These are phyloP conservation scores for Scaptomyza parva DNA, from an alignment of 2,888 invertebrate genomes.

Conservation along the genomic window DNA sequence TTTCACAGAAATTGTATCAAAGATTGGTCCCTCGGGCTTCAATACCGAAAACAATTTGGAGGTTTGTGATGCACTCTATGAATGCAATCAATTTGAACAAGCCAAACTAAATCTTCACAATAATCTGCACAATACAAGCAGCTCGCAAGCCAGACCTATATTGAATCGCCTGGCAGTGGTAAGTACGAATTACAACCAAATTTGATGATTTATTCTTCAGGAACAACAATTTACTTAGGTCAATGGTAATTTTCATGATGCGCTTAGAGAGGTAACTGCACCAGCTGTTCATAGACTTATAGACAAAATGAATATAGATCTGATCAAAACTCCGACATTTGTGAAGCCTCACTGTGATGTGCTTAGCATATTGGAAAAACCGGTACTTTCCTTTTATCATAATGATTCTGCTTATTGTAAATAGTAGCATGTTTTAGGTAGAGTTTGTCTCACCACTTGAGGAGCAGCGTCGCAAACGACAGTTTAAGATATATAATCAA, in stretches of 20 bases:
- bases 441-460: slow-evolving; percentile 75
- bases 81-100: slow-evolving; percentile 80
- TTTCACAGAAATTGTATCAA: slow-evolving; percentile 33
- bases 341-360: slow-evolving; percentile 78
- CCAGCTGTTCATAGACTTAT: slow-evolving; percentile 64
- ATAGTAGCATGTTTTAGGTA: slow-evolving; percentile 51
- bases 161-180: slow-evolving; percentile 72
- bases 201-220: not conserved
- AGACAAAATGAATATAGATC: slow-evolving; percentile 41
- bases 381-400: slow-evolving; percentile 49
- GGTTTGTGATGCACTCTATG: slow-evolving; percentile 76
- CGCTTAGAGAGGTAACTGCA: slow-evolving; percentile 66
- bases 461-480: slow-evolving; percentile 72
- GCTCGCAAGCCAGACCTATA: slow-evolving; percentile 62
- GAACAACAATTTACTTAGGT: slow-evolving; percentile 50
- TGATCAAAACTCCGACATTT: slow-evolving; percentile 51
- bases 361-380: slow-evolving; percentile 75
- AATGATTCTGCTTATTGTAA: not conserved
- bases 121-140: slow-evolving; percentile 53
- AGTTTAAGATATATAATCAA: slow-evolving; percentile 77
- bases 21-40: not conserved
- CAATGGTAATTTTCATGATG: slow-evolving; percentile 72
- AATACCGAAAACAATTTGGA: slow-evolving; percentile 68
- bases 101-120: slow-evolving; percentile 67
- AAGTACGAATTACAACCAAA: slow-evolving; percentile 8